Evolutionary conservation across 2,888 invertebrate species (phyloP), one percentile per base, ranked within the genome.

Genomic region (Melanchra persicariae): DNA sequence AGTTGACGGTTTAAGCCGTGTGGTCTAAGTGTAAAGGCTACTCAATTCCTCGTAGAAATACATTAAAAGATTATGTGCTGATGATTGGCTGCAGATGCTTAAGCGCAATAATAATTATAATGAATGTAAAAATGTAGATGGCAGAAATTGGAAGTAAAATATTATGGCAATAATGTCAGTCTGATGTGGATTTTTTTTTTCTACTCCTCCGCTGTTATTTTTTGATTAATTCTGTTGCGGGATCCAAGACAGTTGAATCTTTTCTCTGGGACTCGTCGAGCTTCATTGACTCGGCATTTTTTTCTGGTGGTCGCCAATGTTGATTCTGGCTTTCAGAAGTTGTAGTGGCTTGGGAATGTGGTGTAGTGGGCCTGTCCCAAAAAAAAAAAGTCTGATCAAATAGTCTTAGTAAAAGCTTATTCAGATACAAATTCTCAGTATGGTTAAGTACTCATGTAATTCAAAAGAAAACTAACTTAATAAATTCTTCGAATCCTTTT

Each of bases 1-100:
- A 80, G 61, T 75, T 61, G 80, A 69, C 78, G 49, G 76, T 55
- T 73, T 69, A 62, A 62, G n/a, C 49, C 19, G 26, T 60, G 64
- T 80, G 64, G 64, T 69, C 45, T 63, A 8, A n/a, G 30, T 68
- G 34, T 55, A 51, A 45, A 62, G 34, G 40, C n/a, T 67, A 37
- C 12, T 52, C 3, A 22, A 45, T 43, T 43, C 22, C 43, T 45
- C n/a, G 8, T 6, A 51, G 22, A 43, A 43, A 52, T 45, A 34
- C 8, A 55, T 63, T 55, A 57, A 15, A 9, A 34, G n/a, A 57
- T 61, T 60, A 22, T 47, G 22, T 34, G 22, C 22, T 1, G 15
- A 19, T n/a, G 24, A 55, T 47, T 19, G 0, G 12, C 12, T n/a
- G n/a, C n/a, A n/a, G n/a, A n/a, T n/a, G n/a, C n/a, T n/a, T n/a